Base-by-base conservation (phyloP, 2,113 vertebrate species). In the Cinclus cinclus region DNA sequence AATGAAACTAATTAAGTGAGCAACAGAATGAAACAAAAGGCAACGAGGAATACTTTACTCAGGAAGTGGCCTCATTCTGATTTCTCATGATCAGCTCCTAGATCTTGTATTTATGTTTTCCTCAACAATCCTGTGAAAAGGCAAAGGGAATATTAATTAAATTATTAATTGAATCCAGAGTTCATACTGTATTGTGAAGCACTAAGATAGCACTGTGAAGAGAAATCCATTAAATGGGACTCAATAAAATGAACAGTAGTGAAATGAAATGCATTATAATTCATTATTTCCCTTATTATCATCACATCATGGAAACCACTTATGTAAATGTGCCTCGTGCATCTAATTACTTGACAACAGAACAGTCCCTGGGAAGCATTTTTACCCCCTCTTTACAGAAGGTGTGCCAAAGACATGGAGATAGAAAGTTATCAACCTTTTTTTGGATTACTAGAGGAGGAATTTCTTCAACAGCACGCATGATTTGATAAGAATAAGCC, bases 51-150 rank as follows among this genome's bases (percentile, higher is more conserved):
- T 0, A 0, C 22, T 78, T 86, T 41, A 6, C 8, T 65, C 7
- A 7, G 21, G 56, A 80, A 62, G 16, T 10, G 27, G 59, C 47
- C n/a, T 82, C 0, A 0, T 70, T 78, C 52, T 60, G 20, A 2
- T 82, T 60, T 67, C 49, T 63, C 44, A n/a, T 37, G 17, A 87
- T 87, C 27, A 75, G 2, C 12, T 35, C 19, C 22, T 56, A 59
- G 21, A 49, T 81, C 87, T 44, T 69, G 37, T 67, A 47, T 83
- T 91, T 73, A 9, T 39, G 35, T 84, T 94, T 91, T 89, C 56
- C 39, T 37, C 78, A 89, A n/a, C 28, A 73, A 39, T 20, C 13
- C 33, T 17, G 6, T 63, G 41, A 76, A 89, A 77, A 81, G 28
- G 1, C n/a, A 44, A 60, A n/a, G 28, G 20, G 17, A 53, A 64